phyloP scores from a whole-genome alignment of 2,113 vertebrate genomes.

The Corvus cornix region DNA sequence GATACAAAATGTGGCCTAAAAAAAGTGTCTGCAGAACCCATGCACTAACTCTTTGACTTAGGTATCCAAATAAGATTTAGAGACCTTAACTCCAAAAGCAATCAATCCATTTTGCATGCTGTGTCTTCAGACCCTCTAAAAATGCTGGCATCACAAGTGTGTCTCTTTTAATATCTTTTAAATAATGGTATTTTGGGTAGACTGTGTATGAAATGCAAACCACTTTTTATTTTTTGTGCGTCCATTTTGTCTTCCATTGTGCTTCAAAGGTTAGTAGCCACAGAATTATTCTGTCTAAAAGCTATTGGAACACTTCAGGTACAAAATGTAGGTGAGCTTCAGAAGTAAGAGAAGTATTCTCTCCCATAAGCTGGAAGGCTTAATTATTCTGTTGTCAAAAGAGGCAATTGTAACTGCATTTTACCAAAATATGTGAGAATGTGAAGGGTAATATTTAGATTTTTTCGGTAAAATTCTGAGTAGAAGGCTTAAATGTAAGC shows the following conservation, averaged over 20 bases:
- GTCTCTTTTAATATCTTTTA: not conserved
- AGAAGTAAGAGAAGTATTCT: not conserved
- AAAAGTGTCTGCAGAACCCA: not conserved
- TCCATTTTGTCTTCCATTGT: not conserved
- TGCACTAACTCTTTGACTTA: not conserved
- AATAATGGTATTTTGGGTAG: not conserved
- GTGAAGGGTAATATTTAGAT: not conserved
- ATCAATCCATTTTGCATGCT: not conserved
- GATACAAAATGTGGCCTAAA: not conserved
- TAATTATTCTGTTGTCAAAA: not conserved
- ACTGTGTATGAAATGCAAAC: not conserved
- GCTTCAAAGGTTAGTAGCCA: not conserved
- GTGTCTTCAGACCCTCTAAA: not conserved
- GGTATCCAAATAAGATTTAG: not conserved
- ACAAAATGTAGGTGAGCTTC: not conserved
- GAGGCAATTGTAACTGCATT: not conserved
- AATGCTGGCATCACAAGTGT: accelerated
- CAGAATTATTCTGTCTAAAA: not conserved
- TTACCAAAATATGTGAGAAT: not conserved
- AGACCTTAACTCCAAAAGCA: not conserved
- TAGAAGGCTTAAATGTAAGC: not conserved
- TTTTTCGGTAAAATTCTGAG: not conserved
- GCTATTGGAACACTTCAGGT: not conserved
- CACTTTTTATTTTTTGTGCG: not conserved
- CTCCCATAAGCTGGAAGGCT: not conserved